Evolutionary conservation across 2,888 invertebrate genomes (phyloP), one percentile per base, ranked within the genome.

Genomic region (Eupithecia inturbata): DNA sequence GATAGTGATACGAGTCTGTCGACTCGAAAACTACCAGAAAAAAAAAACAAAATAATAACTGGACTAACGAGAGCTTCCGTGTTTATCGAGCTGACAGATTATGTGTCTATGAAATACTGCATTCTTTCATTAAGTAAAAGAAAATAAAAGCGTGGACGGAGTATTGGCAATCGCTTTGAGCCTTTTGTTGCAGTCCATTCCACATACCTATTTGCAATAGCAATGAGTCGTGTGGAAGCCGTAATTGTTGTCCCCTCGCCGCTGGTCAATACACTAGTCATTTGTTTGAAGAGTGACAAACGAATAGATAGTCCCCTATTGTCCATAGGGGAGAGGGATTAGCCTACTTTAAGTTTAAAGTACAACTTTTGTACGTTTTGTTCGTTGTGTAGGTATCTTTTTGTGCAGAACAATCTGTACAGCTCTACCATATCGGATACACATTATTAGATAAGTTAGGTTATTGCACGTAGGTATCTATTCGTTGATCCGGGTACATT

Each of bases 261-360:
- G 41, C 31, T 63, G 39, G 39, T 63, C 53, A 53, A 73, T 53
- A 57, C 62, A 53, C 49, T 57, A 14, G 57, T 57, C 57, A 57
- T 69, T 73, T 70, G 49, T 68, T 67, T 67, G 62, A 67, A 63
- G 36, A 70, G 70, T 41, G 39, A 53, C 31, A 70, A 73, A 68
- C 53, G 62, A 69, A 73, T 60, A 31, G 70, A 67, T 67, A 16
- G 66, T 28, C 31, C 68, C 64, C 68, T 68, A 41, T 31, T 67
- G 31, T 33, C n/a, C 67, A 16, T 28, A 57, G 70, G 67, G 70
- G 62, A 67, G 31, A 33, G 4, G 45, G 71, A 66, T 57, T 53
- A 64, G 19, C 68, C 64, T 41, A 69, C 41, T 73, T 68, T 68
- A 16, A 64, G 64, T 26, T 16, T 14, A 22, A 66, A 64, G 39